These are phyloP conservation scores for Circaetus gallicus DNA, from an alignment of 2,113 vertebrate genomes.

Conservation along the genomic window DNA sequence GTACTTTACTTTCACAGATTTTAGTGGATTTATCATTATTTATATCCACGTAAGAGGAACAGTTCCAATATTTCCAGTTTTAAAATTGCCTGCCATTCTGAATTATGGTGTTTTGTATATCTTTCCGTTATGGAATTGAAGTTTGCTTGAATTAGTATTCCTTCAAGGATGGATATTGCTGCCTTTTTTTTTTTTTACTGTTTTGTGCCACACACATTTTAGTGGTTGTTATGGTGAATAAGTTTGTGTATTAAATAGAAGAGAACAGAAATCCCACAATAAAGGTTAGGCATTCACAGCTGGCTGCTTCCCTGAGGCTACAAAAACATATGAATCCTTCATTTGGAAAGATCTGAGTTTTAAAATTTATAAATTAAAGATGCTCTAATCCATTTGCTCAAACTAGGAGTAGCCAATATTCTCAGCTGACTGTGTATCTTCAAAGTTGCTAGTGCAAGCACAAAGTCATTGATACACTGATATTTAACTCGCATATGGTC, in stretches of 20 bases:
- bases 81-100: neutral
- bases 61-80: neutral
- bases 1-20: neutral
- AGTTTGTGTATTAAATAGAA: neutral
- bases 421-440: neutral
- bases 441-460: neutral
- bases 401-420: neutral
- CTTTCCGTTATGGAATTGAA: neutral
- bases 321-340: neutral
- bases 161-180: neutral
- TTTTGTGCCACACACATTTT: neutral
- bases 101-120: neutral
- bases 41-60: neutral
- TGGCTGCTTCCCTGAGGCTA: neutral
- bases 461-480: neutral
- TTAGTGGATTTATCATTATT: neutral
- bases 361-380: neutral
- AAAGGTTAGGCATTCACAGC: slow-evolving; percentile 12
- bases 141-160: neutral
- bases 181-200: neutral
- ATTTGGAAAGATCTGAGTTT: neutral
- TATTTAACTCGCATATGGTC: neutral
- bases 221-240: slow-evolving; percentile 18
- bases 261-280: slow-evolving; percentile 19
- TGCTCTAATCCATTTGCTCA: neutral